Evolutionary conservation across 2,797 vertebrate species (phyloP), one percentile per base, ranked within the genome.

Genomic region (Pyrocephalus nanus): DNA sequence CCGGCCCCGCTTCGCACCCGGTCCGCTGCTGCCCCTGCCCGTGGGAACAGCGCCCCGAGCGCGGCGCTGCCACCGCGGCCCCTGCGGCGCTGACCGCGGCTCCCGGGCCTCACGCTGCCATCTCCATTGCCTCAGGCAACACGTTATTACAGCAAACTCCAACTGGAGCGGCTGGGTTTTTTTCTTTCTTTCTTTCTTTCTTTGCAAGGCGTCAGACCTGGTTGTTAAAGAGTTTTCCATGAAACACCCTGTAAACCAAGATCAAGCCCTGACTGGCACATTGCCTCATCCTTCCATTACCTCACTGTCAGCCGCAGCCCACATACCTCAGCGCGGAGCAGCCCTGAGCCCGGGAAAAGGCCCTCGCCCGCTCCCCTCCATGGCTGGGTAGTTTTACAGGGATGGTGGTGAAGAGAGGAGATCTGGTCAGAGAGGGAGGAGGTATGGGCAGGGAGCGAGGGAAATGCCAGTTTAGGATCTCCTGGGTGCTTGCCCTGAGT

Each of bases 241-340:
- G 53, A 71, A 82, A 42, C 16, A 30, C 2, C 29, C 22, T 7
- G 58, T 47, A 65, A 57, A 48, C 23, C 32, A 16, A 12, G 48
- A 45, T 85, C 84, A 40, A 81, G 90, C 88, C 75, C 38, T 8
- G 73, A 71, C 91, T 67, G 87, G 61, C 65, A 15, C 38, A 4
- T 45, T 42, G 64, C 62, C 58, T 75, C 82, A 42, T 83, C 29
- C 57, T 62, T 62, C 82, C 79, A 32, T 91, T 64, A 78, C 65
- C 78, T 92, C 94, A 50, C 16, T n/a, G 6, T 6, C 51, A 47
- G 27, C 47, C 32, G 6, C 64, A 38, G 74, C 81, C 71, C 60
- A 17, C 22, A n/a, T 3, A 6, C 3, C 10, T 16, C 32, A 1
- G 36, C 0, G 30, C 25, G 18, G 50, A 32, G 20, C 26, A 14